A percentile compares a stretch with the other conserved stretches of the same genome.
Evolutionary conservation across 1,140 invertebrate species (phyloP).

Genomic region (Plectrocnemia conspersa): DNA sequence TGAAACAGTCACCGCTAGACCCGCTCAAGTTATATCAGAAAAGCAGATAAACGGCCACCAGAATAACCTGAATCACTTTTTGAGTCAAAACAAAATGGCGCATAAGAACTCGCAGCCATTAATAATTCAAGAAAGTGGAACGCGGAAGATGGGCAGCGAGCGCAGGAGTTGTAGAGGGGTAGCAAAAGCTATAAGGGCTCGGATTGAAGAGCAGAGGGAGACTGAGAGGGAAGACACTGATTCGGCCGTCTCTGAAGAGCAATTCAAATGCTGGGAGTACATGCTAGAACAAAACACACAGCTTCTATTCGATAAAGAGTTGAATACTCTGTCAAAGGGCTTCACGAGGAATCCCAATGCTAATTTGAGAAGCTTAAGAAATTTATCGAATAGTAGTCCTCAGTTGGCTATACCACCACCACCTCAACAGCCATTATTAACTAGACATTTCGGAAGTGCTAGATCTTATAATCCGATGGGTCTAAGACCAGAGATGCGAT

Average conservation of each 20-base stretch:
- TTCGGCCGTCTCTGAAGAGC: slow-evolving; percentile 68
- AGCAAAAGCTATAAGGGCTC: slow-evolving; percentile 52
- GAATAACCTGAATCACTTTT: slow-evolving; percentile 31
- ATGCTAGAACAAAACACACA: slow-evolving; percentile 89
- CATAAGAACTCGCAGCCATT: slow-evolving; percentile 25
- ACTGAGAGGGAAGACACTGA: slow-evolving; percentile 60
- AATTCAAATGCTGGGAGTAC: slow-evolving; percentile 89
- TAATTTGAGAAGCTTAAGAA: slow-evolving; percentile 49
- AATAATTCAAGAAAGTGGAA: slow-evolving; percentile 35
- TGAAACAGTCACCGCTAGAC: slow-evolving; percentile 22
- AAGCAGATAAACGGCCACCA: slow-evolving; percentile 26
- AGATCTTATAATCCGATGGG: slow-evolving; percentile 55
- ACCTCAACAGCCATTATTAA: slow-evolving; percentile 57
- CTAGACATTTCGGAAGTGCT: slow-evolving; percentile 72
- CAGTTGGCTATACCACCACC: slow-evolving; percentile 51
- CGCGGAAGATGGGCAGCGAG: slow-evolving; percentile 42
- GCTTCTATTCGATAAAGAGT: slow-evolving; percentile 79
- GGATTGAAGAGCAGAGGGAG: slow-evolving; percentile 55
- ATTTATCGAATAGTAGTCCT: slow-evolving; percentile 55
- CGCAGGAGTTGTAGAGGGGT: slow-evolving; percentile 54
- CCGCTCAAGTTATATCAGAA: slow-evolving; percentile 3
- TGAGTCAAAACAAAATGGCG: slow-evolving; percentile 29
- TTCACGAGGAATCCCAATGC: slow-evolving; percentile 49
- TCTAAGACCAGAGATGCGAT: slow-evolving; percentile 48
- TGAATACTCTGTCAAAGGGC: slow-evolving; percentile 72